Evolutionary conservation across 2,797 vertebrate genomes (phyloP).

Genomic region (Fratercula arctica): DNA sequence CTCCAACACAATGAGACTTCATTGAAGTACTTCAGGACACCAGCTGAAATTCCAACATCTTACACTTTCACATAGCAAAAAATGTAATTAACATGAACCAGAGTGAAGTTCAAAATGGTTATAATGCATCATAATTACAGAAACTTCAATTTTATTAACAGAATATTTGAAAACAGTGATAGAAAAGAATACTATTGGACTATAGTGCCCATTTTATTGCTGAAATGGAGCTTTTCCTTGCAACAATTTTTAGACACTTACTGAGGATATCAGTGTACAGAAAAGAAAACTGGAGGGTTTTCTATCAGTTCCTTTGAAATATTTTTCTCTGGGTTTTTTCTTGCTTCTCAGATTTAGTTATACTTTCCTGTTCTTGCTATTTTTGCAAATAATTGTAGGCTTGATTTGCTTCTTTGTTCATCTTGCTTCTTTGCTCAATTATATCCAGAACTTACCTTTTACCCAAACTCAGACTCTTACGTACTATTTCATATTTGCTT

Average conservation of each 20-base stretch:
- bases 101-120: neutral
- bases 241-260: neutral
- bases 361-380: neutral
- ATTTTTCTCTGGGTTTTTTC: neutral
- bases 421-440: neutral
- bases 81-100: neutral
- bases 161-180: neutral
- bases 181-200: neutral
- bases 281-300: neutral
- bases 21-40: neutral
- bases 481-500: neutral
- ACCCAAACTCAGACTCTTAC: neutral
- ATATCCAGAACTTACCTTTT: neutral
- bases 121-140: neutral
- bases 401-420: neutral
- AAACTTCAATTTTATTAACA: neutral
- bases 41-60: neutral
- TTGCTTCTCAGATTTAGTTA: neutral
- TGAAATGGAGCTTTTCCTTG: neutral
- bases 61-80: neutral
- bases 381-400: neutral
- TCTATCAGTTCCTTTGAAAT: neutral
- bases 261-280: neutral
- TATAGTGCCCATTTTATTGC: neutral
- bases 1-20: neutral